A percentile compares a stretch with the other conserved stretches of the same genome.
These are phyloP conservation scores for Oreochromis spilurus DNA, from an alignment of 2,113 vertebrate genomes.

Conservation along the genomic window DNA sequence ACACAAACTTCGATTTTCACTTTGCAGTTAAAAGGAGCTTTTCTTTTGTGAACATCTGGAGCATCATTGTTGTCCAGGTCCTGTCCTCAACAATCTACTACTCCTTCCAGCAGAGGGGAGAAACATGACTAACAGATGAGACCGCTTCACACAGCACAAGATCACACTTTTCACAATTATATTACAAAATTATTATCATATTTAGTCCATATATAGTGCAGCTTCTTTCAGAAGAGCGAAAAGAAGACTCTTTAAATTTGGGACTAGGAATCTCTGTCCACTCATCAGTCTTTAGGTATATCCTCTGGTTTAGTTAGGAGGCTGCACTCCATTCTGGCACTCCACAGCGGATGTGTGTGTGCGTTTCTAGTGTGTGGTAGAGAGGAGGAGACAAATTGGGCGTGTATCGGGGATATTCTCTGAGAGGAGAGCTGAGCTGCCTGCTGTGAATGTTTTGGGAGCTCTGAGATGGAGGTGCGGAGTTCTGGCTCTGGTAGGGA, in stretches of 20 bases:
- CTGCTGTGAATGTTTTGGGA: slow-evolving; percentile 83
- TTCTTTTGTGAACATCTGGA: background rate
- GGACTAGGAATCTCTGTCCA: background rate
- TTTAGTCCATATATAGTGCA: slow-evolving; percentile 16
- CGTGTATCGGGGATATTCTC: slow-evolving; percentile 78
- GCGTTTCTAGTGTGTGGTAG: slow-evolving; percentile 81
- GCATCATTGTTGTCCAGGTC: background rate
- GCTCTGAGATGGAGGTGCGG: slow-evolving; percentile 60
- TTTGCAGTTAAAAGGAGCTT: slow-evolving; percentile 3
- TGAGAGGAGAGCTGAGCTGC: slow-evolving; percentile 80
- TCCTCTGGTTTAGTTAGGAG: slow-evolving; percentile 76
- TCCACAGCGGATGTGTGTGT: slow-evolving; percentile 80
- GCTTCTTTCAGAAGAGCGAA: slow-evolving; percentile 6
- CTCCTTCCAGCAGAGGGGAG: slow-evolving; percentile 10
- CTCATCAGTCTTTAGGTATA: background rate
- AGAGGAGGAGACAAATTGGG: slow-evolving; percentile 87
- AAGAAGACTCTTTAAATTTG: background rate
- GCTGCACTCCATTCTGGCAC: slow-evolving; percentile 89
- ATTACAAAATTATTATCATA: slow-evolving; percentile 33
- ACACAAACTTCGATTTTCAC: slow-evolving; percentile 12
- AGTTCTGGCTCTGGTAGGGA: slow-evolving; percentile 80
- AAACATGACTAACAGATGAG: background rate
- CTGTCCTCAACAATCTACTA: slow-evolving; percentile 1
- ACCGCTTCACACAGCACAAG: slow-evolving; percentile 40
- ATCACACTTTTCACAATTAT: slow-evolving; percentile 46